A percentile compares a stretch with the other conserved stretches of the same genome.
Conservation (phyloP, 2,888 invertebrate species). For the Agrotis exclamationis region DNA sequence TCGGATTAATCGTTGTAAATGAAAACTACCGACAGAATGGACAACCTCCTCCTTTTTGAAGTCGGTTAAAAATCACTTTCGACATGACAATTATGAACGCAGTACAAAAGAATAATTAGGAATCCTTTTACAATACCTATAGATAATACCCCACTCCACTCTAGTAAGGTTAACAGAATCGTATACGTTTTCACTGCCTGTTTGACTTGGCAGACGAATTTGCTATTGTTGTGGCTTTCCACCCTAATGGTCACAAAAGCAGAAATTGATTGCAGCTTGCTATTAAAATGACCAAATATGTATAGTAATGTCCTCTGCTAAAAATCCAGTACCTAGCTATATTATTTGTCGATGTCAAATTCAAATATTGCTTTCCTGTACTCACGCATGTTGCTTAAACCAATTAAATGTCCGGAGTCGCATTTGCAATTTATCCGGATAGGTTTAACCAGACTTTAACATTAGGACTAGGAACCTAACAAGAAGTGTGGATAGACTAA, state of each 20-base stretch:
- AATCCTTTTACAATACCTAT: too few relatives aligned
- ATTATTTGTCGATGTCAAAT: background rate
- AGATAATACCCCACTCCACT: too few relatives aligned
- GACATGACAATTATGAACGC: too few relatives aligned
- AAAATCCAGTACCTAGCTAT: background rate
- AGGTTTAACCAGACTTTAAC: background rate
- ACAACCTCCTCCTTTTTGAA: too few relatives aligned
- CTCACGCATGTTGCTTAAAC: background rate
- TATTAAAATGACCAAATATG: background rate
- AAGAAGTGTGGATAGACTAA: background rate
- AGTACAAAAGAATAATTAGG: too few relatives aligned
- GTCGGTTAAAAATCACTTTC: too few relatives aligned
- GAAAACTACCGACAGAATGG: too few relatives aligned
- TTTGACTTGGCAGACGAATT: background rate
- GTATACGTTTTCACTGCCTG: conserved; percentile 1
- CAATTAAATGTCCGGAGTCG: background rate
- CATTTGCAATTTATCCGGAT: background rate
- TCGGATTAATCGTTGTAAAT: too few relatives aligned
- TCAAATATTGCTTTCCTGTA: background rate
- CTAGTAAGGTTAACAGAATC: too few relatives aligned
- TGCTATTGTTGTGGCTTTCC: background rate
- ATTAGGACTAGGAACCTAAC: background rate
- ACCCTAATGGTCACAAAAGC: background rate
- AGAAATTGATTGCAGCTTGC: background rate
- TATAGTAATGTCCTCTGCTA: background rate